Evolutionary conservation across 2,888 invertebrate genomes (phyloP), one percentile per base, ranked within the genome.

Genomic region (Apodemia duryi): DNA sequence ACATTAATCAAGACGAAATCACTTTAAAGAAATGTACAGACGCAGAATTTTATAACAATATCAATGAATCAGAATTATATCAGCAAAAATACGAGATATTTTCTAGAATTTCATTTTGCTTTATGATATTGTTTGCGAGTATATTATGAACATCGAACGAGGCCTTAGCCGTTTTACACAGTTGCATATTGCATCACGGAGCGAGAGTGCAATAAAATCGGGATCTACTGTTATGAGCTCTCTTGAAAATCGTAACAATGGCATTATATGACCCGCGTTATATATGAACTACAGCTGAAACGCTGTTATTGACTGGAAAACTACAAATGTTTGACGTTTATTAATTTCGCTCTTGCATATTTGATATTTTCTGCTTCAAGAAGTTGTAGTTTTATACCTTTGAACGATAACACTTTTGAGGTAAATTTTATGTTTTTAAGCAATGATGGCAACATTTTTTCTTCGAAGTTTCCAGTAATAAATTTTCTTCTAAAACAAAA

Each of bases 171-270:
- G 69, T 68, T 74, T 73, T 76, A 74, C 73, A 77, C 75, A 74
- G 79, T 74, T 75, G 78, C 80, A 84, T 84, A 85, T 76, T 84
- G 83, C 85, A 80, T 77, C 77, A 71, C 70, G 70, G 66, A 72
- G 68, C 77, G 72, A 75, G 78, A 80, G 74, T 80, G 89, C 86
- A 89, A 89, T 89, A 88, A 88, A 87, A 85, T 82, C 83, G 83
- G 86, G 84, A 88, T 89, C 86, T 84, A 80, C 86, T 81, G 86
- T 84, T 86, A 86, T 85, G 83, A 84, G 81, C 81, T 77, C 82
- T 77, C 82, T 82, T 82, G 78, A 80, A 75, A 80, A 79, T 75
- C 80, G 75, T 82, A 86, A 87, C 87, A 88, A 85, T 86, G 81
- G 84, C 78, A 77, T 80, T 80, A 82, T 80, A 79, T 77, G 75